Conservation (phyloP, 1,140 invertebrate species). For the Calycopis cecrops region DNA sequence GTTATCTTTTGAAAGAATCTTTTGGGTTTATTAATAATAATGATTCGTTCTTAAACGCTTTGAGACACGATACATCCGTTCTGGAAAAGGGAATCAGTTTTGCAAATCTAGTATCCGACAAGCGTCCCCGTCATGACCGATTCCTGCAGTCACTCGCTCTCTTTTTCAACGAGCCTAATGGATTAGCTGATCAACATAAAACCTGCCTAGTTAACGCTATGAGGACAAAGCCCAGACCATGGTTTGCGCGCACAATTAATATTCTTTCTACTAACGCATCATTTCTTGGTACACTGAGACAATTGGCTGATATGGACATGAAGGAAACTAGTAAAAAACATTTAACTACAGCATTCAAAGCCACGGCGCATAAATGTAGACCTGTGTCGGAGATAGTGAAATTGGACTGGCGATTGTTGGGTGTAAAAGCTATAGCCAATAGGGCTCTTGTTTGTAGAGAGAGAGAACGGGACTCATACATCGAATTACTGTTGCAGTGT, state of each 20-base stretch:
- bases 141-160: conserved; percentile 26
- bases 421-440: conserved; percentile 41
- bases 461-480: conserved; percentile 28
- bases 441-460: conserved; percentile 31
- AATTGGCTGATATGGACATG: background rate
- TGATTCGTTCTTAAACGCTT: conserved; percentile 39
- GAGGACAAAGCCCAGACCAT: background rate
- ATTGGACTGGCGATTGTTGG: conserved; percentile 31
- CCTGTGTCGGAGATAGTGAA: conserved; percentile 30
- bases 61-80: conserved; percentile 27
- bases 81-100: conserved; percentile 24
- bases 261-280: conserved; percentile 6
- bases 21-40: conserved; percentile 31
- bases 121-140: conserved; percentile 29
- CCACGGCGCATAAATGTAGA: conserved; percentile 32
- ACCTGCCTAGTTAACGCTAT: background rate
- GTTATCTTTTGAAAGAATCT: conserved; percentile 33
- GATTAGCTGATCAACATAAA: conserved; percentile 11
- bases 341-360: conserved; percentile 31
- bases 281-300: background rate
- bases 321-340: conserved; percentile 9
- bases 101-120: conserved; percentile 14
- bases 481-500: conserved; percentile 30
- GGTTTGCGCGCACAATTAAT: conserved; percentile 2
- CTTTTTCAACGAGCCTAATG: conserved; percentile 11